Conservation (phyloP, 1,140 invertebrate genomes). For the Eubasilissa regina region DNA sequence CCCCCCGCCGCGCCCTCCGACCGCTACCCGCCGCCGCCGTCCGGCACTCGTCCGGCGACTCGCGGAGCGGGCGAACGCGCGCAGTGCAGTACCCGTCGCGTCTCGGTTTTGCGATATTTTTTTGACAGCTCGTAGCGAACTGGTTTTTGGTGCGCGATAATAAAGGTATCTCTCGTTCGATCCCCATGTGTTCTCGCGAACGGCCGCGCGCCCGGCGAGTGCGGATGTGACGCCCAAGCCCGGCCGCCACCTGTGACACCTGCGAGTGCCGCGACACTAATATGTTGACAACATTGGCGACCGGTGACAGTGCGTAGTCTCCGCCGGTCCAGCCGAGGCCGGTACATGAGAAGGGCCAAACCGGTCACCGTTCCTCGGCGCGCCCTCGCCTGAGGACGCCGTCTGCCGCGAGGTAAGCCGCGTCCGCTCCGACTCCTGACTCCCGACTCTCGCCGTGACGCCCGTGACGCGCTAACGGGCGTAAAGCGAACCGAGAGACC, state of each 20-base stretch:
- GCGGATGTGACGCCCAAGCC: conserved; percentile 8
- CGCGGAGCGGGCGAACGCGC: conserved; percentile 14
- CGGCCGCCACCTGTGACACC: conserved; percentile 4
- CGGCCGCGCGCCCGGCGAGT: conserved; percentile 3
- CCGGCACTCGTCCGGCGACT: conserved; percentile 30
- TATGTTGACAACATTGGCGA: no score
- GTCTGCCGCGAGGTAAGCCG: conserved; percentile 12
- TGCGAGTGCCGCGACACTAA: no score
- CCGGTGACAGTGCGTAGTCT: no score
- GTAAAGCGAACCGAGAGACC: no score
- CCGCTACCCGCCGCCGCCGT: conserved; percentile 62
- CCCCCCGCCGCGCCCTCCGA: conserved; percentile 64
- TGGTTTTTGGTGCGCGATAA: conserved; percentile 26
- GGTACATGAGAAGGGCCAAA: no score
- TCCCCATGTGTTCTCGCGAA: conserved; percentile 19
- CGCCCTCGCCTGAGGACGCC: conserved; percentile 31
- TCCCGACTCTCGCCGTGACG: no score
- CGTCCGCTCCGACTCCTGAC: no score
- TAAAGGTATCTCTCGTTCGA: not conserved
- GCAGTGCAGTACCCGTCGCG: not conserved
- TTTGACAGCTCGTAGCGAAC: conserved; percentile 37
- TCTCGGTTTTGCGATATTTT: no score
- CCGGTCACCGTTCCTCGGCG: conserved; percentile 23
- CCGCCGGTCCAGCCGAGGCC: no score
- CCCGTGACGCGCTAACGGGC: no score